Base-by-base conservation (phyloP, 1,140 invertebrate species). In the Trichonephila inaurata region DNA sequence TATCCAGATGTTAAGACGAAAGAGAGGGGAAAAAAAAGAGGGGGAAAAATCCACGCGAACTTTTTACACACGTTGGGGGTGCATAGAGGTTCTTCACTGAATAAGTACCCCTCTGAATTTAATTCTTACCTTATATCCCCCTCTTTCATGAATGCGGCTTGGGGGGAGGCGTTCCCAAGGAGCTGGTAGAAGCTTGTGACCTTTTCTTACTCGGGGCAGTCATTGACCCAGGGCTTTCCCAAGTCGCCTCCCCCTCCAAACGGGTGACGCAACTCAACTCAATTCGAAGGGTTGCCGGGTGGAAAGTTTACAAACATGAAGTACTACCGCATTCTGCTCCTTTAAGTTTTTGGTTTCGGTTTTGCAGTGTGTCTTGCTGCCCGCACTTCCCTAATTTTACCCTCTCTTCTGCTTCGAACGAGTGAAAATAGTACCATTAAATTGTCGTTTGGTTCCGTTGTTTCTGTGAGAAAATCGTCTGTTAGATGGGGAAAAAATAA, bases 221-320 rank as follows among this genome's bases (percentile, higher is more conserved):
- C 85, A 87, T 87, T 87, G 85, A 87, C 85, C 85, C 33, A 33
- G 24, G 61, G 60, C 28, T 6, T 51, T 16, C 87, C 87, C 28
- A n/a, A 69, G n/a, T 14, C 2, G 16, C 72, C 69, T 28, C 14
- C 69, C 28, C 33, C 69, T 16, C 28, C 12, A 16, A 28, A 10
- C 16, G n/a, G 60, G 18, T 72, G 64, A 89, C 87, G 64, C 64
- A 62, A 19, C 24, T 28, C n/a, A 69, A 72, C 40, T 8, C 28
- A 33, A 12, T 16, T 16, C 60, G 58, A 33, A 40, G 24, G 85
- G 58, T 64, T 87, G 69, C 69, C 69, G 69, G 28, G 24, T 24
- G 24, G 69, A 77, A 61, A 60, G 85, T 87, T 87, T 87, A 87
- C 85, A 64, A 64, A 87, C 85, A 87, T 87, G 12, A 58, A 51